These are phyloP conservation scores for Paramisgurnus dabryanus DNA, from an alignment of 2,113 vertebrate species.

Conservation along the genomic window DNA sequence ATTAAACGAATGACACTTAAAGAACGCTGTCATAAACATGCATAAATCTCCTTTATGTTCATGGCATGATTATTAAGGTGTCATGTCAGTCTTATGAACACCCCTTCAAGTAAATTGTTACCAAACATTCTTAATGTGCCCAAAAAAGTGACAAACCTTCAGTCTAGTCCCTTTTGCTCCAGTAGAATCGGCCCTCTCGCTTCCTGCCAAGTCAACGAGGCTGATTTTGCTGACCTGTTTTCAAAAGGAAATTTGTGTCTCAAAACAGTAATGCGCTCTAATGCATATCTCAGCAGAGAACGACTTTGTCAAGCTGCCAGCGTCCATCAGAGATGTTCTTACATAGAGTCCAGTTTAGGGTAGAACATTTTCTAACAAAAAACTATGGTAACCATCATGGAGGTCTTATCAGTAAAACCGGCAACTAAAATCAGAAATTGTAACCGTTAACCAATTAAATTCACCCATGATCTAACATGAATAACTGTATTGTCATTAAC, in stretches of 20 bases:
- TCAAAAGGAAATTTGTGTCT: slow-evolving; percentile 1
- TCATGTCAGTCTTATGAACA: too few species aligned
- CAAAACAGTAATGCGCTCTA: slow-evolving; percentile 31
- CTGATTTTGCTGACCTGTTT: slow-evolving; percentile 96
- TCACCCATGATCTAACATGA: too few species aligned
- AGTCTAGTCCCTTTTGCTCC: slow-evolving; percentile 96
- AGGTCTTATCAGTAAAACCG: not conserved
- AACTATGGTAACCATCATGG: not conserved
- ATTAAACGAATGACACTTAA: too few species aligned
- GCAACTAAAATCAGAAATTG: too few species aligned
- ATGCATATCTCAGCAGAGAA: slow-evolving; percentile 25
- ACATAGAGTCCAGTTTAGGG: not conserved
- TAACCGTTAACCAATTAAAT: too few species aligned
- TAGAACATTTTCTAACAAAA: not conserved
- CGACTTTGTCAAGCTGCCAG: not conserved
- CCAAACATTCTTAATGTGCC: not conserved
- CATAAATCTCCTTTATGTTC: too few species aligned
- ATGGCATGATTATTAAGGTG: too few species aligned
- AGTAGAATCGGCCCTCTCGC: slow-evolving; percentile 92
- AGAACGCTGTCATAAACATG: too few species aligned
- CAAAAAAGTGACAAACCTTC: slow-evolving; percentile 77
- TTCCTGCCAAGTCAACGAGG: slow-evolving; percentile 94
- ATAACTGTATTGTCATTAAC: too few species aligned
- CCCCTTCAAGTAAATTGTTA: too few species aligned
- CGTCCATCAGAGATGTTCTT: not conserved